These are phyloP conservation scores for Dipodomys ordii DNA, from an alignment of 2,113 vertebrate genomes.

Conservation along the genomic window DNA sequence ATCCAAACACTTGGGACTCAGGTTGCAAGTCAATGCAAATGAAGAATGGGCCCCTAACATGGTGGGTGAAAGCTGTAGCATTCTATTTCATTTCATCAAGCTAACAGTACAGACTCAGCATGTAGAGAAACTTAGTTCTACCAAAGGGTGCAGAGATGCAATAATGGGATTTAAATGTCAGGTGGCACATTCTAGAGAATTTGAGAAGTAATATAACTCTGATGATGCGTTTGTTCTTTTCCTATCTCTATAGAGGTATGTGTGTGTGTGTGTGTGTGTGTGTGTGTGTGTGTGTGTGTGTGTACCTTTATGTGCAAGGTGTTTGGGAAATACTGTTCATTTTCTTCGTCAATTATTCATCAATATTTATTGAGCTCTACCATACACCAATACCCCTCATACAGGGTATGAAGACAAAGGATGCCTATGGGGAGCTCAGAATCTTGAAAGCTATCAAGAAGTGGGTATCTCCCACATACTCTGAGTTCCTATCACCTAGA, in stretches of 20 bases:
- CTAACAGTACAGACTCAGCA: not conserved
- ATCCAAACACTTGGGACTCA: not conserved
- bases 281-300: not conserved
- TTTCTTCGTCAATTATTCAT: not conserved
- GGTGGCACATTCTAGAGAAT: no score
- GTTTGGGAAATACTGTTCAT: not conserved
- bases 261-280: not conserved
- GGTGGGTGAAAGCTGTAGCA: fast-evolving
- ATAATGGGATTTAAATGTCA: not conserved
- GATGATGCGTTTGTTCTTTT: no score
- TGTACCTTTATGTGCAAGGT: no score
- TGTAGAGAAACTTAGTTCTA: not conserved
- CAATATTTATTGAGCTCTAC: not conserved
- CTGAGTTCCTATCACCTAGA: not conserved
- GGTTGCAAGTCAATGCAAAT: not conserved
- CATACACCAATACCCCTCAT: not conserved
- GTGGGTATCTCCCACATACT: no score
- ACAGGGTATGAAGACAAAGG: not conserved
- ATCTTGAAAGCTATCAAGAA: not conserved
- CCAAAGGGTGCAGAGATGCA: not conserved
- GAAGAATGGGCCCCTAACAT: not conserved
- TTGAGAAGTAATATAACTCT: no score
- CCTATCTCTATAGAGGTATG: no score
- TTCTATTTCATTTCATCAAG: not conserved
- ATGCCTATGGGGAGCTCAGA: not conserved